phyloP scores from a whole-genome alignment of 1,140 invertebrate species.

The Belonocnema kinseyi region DNA sequence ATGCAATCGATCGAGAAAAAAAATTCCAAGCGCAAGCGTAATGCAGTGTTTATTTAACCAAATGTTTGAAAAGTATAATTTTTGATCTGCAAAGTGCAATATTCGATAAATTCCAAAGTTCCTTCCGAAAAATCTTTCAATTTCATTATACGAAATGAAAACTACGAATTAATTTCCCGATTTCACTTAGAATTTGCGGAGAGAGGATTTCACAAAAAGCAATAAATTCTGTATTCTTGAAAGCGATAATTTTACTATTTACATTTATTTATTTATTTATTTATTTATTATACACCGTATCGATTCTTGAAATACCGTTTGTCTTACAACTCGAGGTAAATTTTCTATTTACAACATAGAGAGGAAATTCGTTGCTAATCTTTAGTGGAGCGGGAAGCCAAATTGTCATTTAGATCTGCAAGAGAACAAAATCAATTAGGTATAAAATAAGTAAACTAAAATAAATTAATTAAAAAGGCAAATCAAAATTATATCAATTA shows the following conservation, averaged over 20 bases:
- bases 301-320: conserved; percentile 40
- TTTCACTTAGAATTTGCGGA: too few species aligned
- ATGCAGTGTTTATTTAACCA: too few species aligned
- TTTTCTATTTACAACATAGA: conserved; percentile 60
- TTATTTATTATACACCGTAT: conserved; percentile 41
- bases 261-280: conserved; percentile 44
- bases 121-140: too few species aligned
- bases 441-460: conserved; percentile 17
- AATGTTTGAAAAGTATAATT: too few species aligned
- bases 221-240: background rate
- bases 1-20: too few species aligned
- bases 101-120: too few species aligned
- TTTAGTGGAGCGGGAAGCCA: conserved; percentile 42
- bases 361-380: conserved; percentile 52
- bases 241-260: conserved; percentile 44
- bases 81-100: too few species aligned
- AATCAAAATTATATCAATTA: conserved; percentile 30
- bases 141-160: too few species aligned
- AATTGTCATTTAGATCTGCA: conserved; percentile 65
- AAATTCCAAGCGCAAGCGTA: too few species aligned
- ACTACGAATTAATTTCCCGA: too few species aligned
- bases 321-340: conserved; percentile 35
- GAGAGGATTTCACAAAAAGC: too few species aligned
- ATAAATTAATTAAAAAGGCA: conserved; percentile 3
- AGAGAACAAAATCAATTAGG: conserved; percentile 49